phyloP scores from a whole-genome alignment of 2,888 invertebrate genomes.

The Plemyria rubiginata region DNA sequence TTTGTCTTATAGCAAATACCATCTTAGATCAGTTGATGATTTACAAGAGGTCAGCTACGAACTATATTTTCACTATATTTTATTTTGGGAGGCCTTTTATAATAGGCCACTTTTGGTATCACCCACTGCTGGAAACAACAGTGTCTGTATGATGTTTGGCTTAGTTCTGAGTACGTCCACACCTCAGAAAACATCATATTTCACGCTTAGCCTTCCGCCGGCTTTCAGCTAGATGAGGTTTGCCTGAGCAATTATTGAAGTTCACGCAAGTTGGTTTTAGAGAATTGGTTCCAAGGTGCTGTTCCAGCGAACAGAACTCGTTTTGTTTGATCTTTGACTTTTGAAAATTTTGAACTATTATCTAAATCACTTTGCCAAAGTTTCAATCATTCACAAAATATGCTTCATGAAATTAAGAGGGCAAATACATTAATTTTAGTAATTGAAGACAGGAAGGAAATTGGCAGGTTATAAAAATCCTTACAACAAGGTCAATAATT shows the following conservation, averaged over 20 bases:
- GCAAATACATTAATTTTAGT: too few relatives aligned
- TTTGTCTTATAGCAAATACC: too few relatives aligned
- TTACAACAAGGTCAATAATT: too few relatives aligned
- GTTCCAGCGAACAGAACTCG: slow-evolving; percentile 9
- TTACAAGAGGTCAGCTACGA: too few relatives aligned
- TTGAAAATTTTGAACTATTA: background rate
- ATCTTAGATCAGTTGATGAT: too few relatives aligned
- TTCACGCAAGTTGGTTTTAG: slow-evolving; percentile 27
- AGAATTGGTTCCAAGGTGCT: slow-evolving; percentile 25
- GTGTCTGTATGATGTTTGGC: background rate
- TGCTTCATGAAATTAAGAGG: too few relatives aligned
- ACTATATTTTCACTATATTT: too few relatives aligned
- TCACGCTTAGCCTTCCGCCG: slow-evolving; percentile 48
- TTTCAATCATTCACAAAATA: background rate
- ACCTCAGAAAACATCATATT: slow-evolving; percentile 60
- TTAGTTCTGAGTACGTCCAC: slow-evolving; percentile 34
- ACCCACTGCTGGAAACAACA: too few relatives aligned
- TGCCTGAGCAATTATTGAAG: slow-evolving; percentile 36
- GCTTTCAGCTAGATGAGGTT: slow-evolving; percentile 48
- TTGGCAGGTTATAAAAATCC: too few relatives aligned
- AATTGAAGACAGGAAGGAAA: too few relatives aligned
- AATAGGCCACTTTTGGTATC: too few relatives aligned
- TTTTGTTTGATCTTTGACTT: slow-evolving; percentile 24
- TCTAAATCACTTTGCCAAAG: background rate
- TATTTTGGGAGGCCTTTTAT: too few relatives aligned